Evolutionary conservation across 1,140 invertebrate genomes (phyloP), one percentile per base, ranked within the genome.

Genomic region (Dreissena rostriformis): DNA sequence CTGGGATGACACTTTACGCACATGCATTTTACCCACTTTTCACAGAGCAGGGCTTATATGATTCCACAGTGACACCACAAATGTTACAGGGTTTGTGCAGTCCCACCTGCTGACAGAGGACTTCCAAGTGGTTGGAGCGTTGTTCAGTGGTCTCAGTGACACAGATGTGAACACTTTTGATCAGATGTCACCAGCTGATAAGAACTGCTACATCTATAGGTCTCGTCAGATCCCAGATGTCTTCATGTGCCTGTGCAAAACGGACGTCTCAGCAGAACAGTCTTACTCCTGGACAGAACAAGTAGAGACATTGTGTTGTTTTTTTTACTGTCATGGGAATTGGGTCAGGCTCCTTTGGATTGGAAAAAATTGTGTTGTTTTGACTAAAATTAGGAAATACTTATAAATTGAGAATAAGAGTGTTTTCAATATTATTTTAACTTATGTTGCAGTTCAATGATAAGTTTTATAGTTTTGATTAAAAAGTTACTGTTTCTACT

Each of bases 261-360:
- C 78, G 51, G 85, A 89, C 70, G 86, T 92, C 14, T 67, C 57
- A 22, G 77, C 84, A 17, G 91, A 91, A 73, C 89, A 91, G 53
- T 86, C 85, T 49, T 90, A 85, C 80, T 87, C 89, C 22, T 91
- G 88, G 86, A 84, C 86, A 28, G 78, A 89, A 63, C 87, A 91
- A 86, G 91, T 92, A 81, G 57, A 63, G n/a, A n/a, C 39, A 39
- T 2, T 39, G 39, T 39, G n/a, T n/a, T n/a, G n/a, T n/a, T n/a
- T 39, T 39, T 39, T 39, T 39, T 39, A 39, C 39, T 8, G 39
- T 39, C 8, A 5, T 39, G 2, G 39, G 2, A 39, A 26, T 63
- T 2, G 24, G 19, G 19, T 2, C 61, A 14, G 14, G 55, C 14
- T 15, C 19, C 19, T 63, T 2, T 63, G 19, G 11, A 63, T 63